phyloP scores from a whole-genome alignment of 2,888 invertebrate genomes.

The Piscicola geometra region DNA sequence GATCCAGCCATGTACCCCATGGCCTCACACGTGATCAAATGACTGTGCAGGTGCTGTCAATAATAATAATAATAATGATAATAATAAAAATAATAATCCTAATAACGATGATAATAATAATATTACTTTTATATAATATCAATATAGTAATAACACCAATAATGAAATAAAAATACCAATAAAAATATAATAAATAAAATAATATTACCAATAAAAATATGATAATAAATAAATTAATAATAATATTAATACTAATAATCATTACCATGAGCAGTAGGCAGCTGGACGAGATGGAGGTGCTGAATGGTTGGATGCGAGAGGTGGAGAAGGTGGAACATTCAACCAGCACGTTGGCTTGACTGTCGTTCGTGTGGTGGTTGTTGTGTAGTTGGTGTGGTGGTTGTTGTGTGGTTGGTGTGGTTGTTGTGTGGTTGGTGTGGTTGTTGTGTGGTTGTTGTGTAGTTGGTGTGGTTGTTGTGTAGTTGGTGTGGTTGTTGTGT shows the following conservation, averaged over 20 bases:
- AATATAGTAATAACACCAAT: neutral
- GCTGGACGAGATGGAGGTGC: conserved; percentile 74
- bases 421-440: too few relatives aligned
- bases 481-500: too few relatives aligned
- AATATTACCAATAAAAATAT: neutral
- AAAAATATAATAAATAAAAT: neutral
- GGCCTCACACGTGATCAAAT: conserved; percentile 85
- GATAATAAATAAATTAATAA: conserved; percentile 2
- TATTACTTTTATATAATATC: neutral
- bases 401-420: too few relatives aligned
- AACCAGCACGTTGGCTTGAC: conserved; percentile 70
- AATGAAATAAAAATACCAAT: neutral
- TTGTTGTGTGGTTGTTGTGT: too few relatives aligned
- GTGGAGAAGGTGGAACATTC: conserved; percentile 82
- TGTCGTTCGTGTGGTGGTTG: too few relatives aligned
- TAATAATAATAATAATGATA: neutral
- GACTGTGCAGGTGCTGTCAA: conserved; percentile 76
- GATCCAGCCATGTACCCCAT: conserved; percentile 91
- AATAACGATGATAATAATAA: neutral
- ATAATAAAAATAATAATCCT: too few relatives aligned
- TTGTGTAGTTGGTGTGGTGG: too few relatives aligned
- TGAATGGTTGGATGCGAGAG: conserved; percentile 86
- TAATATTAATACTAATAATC: conserved; percentile 14
- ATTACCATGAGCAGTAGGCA: conserved; percentile 78
- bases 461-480: too few relatives aligned